A percentile compares a stretch with the other conserved stretches of the same genome.
Evolutionary conservation across 2,113 vertebrate genomes (phyloP).

Genomic region (Chiloscyllium plagiosum): DNA sequence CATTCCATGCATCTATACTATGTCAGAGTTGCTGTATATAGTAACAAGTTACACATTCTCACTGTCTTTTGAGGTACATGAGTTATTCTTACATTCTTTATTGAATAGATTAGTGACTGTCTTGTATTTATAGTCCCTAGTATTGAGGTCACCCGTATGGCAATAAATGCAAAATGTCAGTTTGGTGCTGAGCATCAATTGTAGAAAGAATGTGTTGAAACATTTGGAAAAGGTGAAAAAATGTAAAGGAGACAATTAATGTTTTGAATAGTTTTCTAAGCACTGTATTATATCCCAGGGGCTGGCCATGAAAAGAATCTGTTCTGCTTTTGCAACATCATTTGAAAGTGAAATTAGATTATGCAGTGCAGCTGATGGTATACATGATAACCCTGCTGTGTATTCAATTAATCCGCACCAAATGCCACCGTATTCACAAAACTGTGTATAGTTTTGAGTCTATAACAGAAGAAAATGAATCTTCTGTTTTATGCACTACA

Average conservation of each 20-base stretch:
- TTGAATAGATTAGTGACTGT: neutral
- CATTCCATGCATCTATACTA: neutral
- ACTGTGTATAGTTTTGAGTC: neutral
- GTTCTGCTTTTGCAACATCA: neutral
- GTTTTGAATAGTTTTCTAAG: neutral
- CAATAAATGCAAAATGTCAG: neutral
- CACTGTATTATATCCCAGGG: neutral
- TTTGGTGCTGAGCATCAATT: neutral
- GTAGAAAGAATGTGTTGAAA: neutral
- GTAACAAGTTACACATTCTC: neutral
- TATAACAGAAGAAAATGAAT: neutral
- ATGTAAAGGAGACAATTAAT: neutral
- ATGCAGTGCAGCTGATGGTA: neutral
- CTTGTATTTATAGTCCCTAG: neutral
- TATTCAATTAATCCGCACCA: neutral
- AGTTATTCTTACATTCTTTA: neutral
- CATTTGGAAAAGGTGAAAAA: neutral
- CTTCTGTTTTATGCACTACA: neutral
- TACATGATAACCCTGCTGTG: neutral
- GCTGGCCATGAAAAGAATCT: neutral
- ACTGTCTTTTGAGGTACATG: neutral
- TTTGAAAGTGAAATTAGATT: conserved; percentile 28
- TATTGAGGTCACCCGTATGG: neutral
- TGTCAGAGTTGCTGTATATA: neutral
- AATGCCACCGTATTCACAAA: neutral